phyloP scores from a whole-genome alignment of 2,888 invertebrate genomes.

The Vannuccia rotundouncinata region DNA sequence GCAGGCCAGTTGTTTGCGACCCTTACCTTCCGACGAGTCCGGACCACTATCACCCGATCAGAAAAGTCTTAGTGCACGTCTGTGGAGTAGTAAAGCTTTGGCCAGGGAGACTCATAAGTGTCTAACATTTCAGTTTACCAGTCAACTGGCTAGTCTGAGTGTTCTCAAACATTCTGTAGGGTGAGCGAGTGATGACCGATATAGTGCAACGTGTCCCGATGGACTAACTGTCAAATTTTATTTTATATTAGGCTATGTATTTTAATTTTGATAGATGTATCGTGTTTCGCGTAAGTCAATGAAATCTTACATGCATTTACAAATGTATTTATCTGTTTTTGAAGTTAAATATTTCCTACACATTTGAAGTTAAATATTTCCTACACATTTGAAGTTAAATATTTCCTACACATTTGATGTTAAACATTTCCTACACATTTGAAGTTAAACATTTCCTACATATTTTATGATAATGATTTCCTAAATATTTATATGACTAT shows the following conservation, averaged over 20 bases:
- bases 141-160: conserved; percentile 6
- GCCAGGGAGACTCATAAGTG: neutral
- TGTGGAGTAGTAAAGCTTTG: conserved; percentile 23
- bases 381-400: neutral
- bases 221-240: too few relatives aligned
- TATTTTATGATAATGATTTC: too few relatives aligned
- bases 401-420: neutral
- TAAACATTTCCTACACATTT: neutral
- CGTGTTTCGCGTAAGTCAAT: too few relatives aligned
- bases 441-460: neutral
- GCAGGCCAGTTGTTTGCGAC: neutral
- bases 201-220: too few relatives aligned
- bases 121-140: neutral
- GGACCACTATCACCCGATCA: neutral
- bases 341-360: neutral
- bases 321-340: too few relatives aligned
- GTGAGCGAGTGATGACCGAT: neutral
- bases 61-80: neutral
- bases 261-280: too few relatives aligned
- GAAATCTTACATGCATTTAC: too few relatives aligned
- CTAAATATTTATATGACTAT: neutral
- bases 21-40: neutral
- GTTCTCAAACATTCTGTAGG: conserved; percentile 34
- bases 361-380: neutral
- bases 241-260: too few relatives aligned